Base-by-base conservation (phyloP, 2,113 vertebrate genomes). In the Actinemys pallida region DNA sequence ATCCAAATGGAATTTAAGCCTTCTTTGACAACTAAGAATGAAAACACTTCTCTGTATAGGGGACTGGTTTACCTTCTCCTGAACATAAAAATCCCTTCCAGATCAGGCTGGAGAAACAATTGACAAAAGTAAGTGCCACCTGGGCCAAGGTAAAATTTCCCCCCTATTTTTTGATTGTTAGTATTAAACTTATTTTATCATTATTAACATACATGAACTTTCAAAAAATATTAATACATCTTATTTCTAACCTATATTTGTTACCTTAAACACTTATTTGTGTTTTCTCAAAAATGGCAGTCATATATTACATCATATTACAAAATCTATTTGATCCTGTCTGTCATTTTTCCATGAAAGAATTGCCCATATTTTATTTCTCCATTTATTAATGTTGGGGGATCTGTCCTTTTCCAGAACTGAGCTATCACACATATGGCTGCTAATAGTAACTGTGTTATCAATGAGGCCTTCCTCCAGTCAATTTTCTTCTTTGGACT, bases 81-180 rank as follows among this genome's bases (percentile, higher is more conserved):
- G 85, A 95, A 78, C 4, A 47, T 78, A 78, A 47, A 72, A 92
- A 90, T 4, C 14, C 31, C 27, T 6, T 17, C 6, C 6, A 1
- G 10, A 78, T 27, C 45, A 81, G 82, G 22, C 2, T 5, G 76
- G 9, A 35, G 19, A 92, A 20, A 2, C 10, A 16, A 57, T 8
- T 42, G 57, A 45, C 50, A 83, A 92, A 92, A 86, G 10, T 0
- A 24, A 86, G n/a, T 45, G 8, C 11, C 69, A 45, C 11, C 81
- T 78, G 11, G 42, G 22, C 11, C 75, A 25, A 25, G n/a, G 1
- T 31, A 72, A 14, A 19, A 1, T 5, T 5, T 1, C 3, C 2
- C 6, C 1, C 31, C n/a, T 24, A 1, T 4, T 84, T 96, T 2
- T 45, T 3, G 45, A 65, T 81, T 87, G 22, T 88, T 91, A 12